Base-by-base conservation (phyloP, 2,888 invertebrate species). In the Brachyopa scutellaris region DNA sequence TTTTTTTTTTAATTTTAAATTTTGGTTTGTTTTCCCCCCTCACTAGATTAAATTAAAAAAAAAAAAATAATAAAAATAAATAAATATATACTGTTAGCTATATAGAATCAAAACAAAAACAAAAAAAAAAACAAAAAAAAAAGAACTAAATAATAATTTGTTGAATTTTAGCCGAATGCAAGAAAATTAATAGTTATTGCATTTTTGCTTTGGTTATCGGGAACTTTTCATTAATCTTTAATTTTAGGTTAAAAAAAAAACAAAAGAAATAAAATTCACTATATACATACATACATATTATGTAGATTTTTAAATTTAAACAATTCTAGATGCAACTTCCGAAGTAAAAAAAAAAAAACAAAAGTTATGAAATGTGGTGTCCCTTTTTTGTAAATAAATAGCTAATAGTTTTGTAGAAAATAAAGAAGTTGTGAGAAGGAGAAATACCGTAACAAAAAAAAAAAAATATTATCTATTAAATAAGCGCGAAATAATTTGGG, bases 181-280 rank as follows among this genome's bases (percentile, higher is more conserved):
- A 74, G 51, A 4, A 17, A 64, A 49, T 42, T 45, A 8, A 15
- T 23, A 21, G 61, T 42, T 23, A 40, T 23, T 57, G 57, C 57
- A 51, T 76, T 67, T 67, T 38, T 49, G 40, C 31, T 67, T 73
- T 47, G 66, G 57, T 76, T 59, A 36, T 31, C 57, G 74, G 74
- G 67, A 49, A 36, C n/a, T n/a, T 55, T 73, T 53, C 6, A 53
- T 53, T 59, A 33, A 55, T 47, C 13, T 51, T 45, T n/a, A n/a
- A 36, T 45, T 13, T 73, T 19, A 29, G 4, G 15, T 51, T n/a
- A n/a, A 40, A 8, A 29, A 51, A 61, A 45, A 19, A 15, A 15
- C 4, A 55, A 21, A 36, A 17, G 19, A 19, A 7, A 55, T 7
- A 1, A 2, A 38, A 8, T 55, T 55, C 13, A 21, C 31, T 40